Evolutionary conservation across 2,888 invertebrate species (phyloP).

Genomic region (Argyresthia goedartella): DNA sequence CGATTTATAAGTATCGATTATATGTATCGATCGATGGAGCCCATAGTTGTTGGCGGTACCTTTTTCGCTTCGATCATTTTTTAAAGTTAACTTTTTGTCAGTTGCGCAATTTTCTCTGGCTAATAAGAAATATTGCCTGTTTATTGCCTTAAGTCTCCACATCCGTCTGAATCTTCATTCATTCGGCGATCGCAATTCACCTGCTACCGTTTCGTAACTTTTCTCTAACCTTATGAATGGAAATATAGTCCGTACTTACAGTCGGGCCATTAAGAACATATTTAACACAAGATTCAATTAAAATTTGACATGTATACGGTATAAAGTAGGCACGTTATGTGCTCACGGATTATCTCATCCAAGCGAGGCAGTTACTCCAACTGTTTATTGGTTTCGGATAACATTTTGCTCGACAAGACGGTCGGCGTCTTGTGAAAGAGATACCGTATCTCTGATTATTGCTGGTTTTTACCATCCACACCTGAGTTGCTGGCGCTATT

Average conservation of each 20-base stretch:
- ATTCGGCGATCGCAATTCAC: too few relatives aligned
- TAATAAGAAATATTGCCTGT: too few relatives aligned
- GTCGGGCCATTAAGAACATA: constrained; percentile 29
- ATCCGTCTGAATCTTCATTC: too few relatives aligned
- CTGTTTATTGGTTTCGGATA: constrained; percentile 16
- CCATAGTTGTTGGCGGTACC: constrained; percentile 16
- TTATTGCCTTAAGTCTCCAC: too few relatives aligned
- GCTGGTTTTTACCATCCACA: neutral
- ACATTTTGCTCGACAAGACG: constrained; percentile 5
- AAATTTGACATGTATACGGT: constrained; percentile 47
- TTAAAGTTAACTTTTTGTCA: too few relatives aligned
- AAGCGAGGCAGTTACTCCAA: constrained; percentile 15
- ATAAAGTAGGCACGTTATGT: constrained; percentile 18
- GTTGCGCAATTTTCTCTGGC: too few relatives aligned
- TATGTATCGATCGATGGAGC: constrained; percentile 59
- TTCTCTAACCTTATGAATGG: too few relatives aligned
- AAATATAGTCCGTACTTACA: too few relatives aligned
- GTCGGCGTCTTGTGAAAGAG: constrained; percentile 6
- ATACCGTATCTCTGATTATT: constrained; percentile 1
- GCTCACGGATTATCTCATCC: constrained; percentile 11
- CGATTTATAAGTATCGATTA: constrained; percentile 70
- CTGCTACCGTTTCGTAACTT: too few relatives aligned
- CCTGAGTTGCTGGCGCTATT: neutral
- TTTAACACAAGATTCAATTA: constrained; percentile 53
- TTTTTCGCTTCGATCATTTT: too few relatives aligned